Evolutionary conservation across 1,140 invertebrate genomes (phyloP), one percentile per base, ranked within the genome.

Genomic region (Procambarus clarkii): DNA sequence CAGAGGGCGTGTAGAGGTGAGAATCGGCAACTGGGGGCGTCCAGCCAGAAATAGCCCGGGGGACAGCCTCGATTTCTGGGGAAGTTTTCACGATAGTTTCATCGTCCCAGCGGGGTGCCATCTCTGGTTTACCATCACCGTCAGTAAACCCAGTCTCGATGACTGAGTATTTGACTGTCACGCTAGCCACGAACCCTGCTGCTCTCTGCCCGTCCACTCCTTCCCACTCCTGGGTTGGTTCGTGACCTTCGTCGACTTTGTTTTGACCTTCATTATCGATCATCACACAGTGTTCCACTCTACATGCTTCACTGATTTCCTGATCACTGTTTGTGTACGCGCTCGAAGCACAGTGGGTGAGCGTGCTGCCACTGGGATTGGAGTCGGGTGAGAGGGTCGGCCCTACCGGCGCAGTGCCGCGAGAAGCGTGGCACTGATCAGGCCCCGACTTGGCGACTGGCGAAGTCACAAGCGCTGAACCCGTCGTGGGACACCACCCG

Each of bases 1-100:
- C 76, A 91, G 89, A 91, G 89, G 89, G 71, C 89, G 83, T 58
- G 83, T 91, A 91, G 89, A 91, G 89, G 89, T 91, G 89, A 91
- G 71, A 82, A 11, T 90, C 71, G 50, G 88, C 7, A 46, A 58
- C 79, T 58, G 89, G 89, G 44, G 89, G 82, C 81, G 50, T 78
- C 24, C 71, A 44, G 89, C 81, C 89, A 91, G 89, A 91, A 91
- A 91, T 91, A 91, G 89, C 71, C 82, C 58, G 45, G 64, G 80
- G 34, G 34, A 34, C 34, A 34, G 34, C 34, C 34, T 34, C 34
- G 34, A 34, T 34, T 34, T 58, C 79, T 46, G 87, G 48, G 79
- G 74, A 50, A n/a, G 34, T 54, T 54, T 78, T 76, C 85, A 86
- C 74, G 85, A 77, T 77, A 50, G 54, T 58, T 74, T 58, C 79